phyloP scores from a whole-genome alignment of 2,113 vertebrate species.

The Eclectus roratus region DNA sequence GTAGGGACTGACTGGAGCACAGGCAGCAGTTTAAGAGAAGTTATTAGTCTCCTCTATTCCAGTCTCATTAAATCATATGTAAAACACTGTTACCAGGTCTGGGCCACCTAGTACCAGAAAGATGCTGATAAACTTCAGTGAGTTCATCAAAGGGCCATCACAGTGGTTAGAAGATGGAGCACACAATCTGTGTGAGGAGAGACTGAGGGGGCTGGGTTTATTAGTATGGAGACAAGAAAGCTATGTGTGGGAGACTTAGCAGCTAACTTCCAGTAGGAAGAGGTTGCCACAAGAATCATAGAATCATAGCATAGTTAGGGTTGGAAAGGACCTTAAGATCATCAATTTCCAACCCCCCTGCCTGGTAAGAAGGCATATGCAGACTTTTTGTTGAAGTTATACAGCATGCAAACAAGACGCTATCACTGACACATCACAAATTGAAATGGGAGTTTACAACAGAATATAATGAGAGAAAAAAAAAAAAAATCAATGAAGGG shows the following conservation, averaged over 20 bases:
- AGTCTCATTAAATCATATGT: neutral
- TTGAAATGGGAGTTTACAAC: neutral
- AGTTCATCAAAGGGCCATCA: neutral
- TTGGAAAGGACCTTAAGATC: too few species aligned
- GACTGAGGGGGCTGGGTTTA: neutral
- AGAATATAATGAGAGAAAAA: neutral
- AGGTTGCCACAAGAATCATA: neutral
- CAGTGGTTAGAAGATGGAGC: neutral
- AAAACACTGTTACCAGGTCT: neutral
- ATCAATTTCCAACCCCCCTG: too few species aligned
- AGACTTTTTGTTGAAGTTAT: neutral
- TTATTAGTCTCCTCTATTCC: neutral
- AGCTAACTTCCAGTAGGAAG: neutral
- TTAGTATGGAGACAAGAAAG: neutral
- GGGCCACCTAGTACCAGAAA: neutral
- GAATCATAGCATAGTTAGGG: too few species aligned
- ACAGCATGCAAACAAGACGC: neutral
- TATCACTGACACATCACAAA: neutral
- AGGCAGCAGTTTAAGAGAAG: neutral
- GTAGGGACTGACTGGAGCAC: neutral
- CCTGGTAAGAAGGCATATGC: neutral
- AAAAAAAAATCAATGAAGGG: neutral
- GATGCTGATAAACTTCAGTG: neutral
- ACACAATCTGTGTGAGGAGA: neutral
- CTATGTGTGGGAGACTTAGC: neutral